Evolutionary conservation across 2,113 vertebrate genomes (phyloP).

Genomic region (Collichthys lucidus): DNA sequence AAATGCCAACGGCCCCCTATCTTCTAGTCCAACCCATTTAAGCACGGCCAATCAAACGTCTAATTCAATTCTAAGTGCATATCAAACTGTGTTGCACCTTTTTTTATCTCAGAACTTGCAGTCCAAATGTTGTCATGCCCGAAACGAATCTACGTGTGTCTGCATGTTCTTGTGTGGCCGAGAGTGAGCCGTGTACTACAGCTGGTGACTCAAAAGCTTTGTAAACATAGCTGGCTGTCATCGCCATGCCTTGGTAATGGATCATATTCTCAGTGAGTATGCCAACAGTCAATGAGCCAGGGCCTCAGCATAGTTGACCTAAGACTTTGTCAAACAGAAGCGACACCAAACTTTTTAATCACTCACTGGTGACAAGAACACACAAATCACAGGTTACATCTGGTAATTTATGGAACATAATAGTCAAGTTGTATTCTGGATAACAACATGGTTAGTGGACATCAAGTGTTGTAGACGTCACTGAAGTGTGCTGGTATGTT

Average conservation of each 20-base stretch:
- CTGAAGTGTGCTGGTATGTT: background rate
- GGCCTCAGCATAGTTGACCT: background rate
- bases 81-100: background rate
- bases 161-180: constrained; percentile 2
- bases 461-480: background rate
- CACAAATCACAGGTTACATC: background rate
- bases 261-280: constrained; percentile 24
- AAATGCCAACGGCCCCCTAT: constrained; percentile 3
- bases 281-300: constrained; percentile 31
- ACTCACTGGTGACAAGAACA: constrained; percentile 26
- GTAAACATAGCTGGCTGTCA: constrained; percentile 43
- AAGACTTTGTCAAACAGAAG: constrained; percentile 20
- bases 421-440: background rate
- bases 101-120: background rate
- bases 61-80: background rate
- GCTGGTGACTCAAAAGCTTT: constrained; percentile 36
- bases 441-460: background rate
- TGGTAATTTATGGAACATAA: background rate
- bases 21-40: constrained; percentile 44
- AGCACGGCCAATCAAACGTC: constrained; percentile 20
- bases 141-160: constrained; percentile 19
- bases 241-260: constrained; percentile 25
- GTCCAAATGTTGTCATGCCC: background rate
- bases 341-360: background rate
- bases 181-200: background rate